Evolutionary conservation across 2,888 invertebrate species (phyloP), one percentile per base, ranked within the genome.

Genomic region (Andricus curvator): DNA sequence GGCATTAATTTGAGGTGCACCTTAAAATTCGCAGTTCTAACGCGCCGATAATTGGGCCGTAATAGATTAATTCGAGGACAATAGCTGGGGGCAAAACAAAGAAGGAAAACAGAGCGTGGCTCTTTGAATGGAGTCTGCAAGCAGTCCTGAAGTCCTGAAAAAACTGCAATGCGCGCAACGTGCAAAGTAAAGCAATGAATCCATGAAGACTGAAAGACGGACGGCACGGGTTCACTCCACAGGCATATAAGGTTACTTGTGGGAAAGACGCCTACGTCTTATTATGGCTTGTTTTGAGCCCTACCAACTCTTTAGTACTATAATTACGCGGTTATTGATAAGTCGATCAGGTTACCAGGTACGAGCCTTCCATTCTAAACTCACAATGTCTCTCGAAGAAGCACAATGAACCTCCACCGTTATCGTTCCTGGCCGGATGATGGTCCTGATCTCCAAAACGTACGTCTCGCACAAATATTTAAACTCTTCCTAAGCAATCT

Each of bases 301-400:
- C 90, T 88, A 89, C 89, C 91, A 92, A 92, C 92, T 92, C 92
- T 92, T 92, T 92, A 88, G 91, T 91, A 90, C 90, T 90, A 90
- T 92, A 92, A 92, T 92, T 92, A 92, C 92, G 90, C 89, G 92
- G 90, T 92, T 92, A 92, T 92, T 92, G 92, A 92, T 92, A 92
- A 92, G 92, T 92, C 89, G 92, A 92, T 92, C 92, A 88, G 89
- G 92, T 92, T 92, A 92, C 91, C 79, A 80, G 82, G 85, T 81
- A 82, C 77, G 74, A 78, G 85, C 84, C 83, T 83, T 83, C 83
- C 81, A 84, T 85, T 78, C 82, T 85, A 56, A 70, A 64, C 68
- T 60, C 66, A 84, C 80, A 85, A 81, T 85, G 83, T 85, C 82
- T 44, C 70, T 80, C 70, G 78, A 48, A 51, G 56, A 62, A 25